Base-by-base conservation (phyloP, 2,888 invertebrate genomes). In the Notodonta ziczac region DNA sequence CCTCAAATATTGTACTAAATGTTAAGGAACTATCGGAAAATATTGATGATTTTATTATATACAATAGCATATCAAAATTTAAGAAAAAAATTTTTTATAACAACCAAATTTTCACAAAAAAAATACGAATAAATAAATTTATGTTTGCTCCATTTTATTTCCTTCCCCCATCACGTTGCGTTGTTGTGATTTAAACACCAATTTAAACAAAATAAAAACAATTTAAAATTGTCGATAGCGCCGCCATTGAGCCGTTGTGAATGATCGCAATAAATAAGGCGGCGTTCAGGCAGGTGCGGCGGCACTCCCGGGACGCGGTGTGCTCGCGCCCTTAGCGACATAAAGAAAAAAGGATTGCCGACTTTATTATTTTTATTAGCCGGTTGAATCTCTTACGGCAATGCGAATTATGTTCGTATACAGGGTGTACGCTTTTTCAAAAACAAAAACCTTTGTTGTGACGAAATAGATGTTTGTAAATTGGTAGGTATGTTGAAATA, bases 341-440 rank as follows among this genome's bases (percentile, higher is more conserved):
- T 82, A 79, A 82, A 83, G 77, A 81, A 85, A 86, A 91, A 93
- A 91, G 91, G 91, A 91, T 93, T 90, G 81, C 85, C 78, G 80
- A 72, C 78, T 84, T 88, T 91, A 89, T 90, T 90, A 88, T 90
- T 91, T 89, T 91, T 91, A 91, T 90, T 88, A 81, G 85, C 78
- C 69, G 73, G 73, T 75, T 81, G 77, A 83, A 85, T 86, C 85
- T 83, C 78, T 81, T 79, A 77, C 72, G 73, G 62, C 72, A 73
- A 77, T 70, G 68, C 72, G 79, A 75, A 79, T 76, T 66, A 74
- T 70, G 60, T 64, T 52, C 60, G 58, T 71, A 42, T 82, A 86
- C 66, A 80, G 83, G 70, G 24, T 73, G 83, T 4, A 5, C 6
- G 35, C 7, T 35, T 35, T 35, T 5, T 35, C 35, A 35, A 35